phyloP scores from a whole-genome alignment of 2,113 vertebrate species.

The Leucopternis melanops region DNA sequence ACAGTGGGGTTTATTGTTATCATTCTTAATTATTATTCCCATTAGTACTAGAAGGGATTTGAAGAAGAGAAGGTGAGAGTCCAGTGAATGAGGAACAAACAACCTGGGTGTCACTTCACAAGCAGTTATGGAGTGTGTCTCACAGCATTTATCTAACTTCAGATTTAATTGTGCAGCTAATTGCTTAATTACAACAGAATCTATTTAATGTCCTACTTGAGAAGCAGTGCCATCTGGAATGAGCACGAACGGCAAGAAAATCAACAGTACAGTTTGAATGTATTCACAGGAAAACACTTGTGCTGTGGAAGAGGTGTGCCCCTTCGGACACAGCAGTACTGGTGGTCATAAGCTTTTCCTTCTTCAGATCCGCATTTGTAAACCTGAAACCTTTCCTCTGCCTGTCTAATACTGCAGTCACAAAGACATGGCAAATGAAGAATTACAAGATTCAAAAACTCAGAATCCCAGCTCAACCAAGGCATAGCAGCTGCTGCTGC shows the following conservation, averaged over 20 bases:
- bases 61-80: background rate
- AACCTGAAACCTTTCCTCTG: background rate
- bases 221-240: background rate
- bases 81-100: background rate
- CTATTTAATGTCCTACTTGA: background rate
- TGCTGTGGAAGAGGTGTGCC: background rate
- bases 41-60: background rate
- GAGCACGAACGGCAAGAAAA: background rate
- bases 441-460: background rate
- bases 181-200: conserved; percentile 6
- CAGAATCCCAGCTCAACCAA: fast-evolving
- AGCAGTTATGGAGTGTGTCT: background rate
- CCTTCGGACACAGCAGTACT: background rate
- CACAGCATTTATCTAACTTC: background rate
- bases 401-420: background rate
- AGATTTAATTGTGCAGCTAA: conserved; percentile 23
- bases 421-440: background rate
- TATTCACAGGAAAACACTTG: background rate
- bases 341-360: background rate
- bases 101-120: background rate
- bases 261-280: background rate
- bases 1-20: background rate
- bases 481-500: background rate
- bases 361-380: background rate
- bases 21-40: background rate